Evolutionary conservation across 2,113 vertebrate genomes (phyloP).

Genomic region (Erythrocercus mccallii): DNA sequence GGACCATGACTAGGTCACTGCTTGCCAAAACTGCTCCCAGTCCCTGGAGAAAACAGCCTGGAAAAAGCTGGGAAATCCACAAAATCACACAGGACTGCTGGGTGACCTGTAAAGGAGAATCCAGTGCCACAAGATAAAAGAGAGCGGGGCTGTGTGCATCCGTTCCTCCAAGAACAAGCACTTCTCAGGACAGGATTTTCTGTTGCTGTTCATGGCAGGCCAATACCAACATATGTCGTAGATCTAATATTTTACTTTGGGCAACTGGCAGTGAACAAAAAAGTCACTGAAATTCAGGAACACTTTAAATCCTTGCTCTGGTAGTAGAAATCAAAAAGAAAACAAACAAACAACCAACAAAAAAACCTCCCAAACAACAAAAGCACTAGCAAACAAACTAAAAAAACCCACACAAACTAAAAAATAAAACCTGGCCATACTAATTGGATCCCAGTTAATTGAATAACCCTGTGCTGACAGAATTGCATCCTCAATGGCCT

Average conservation of each 20-base stretch:
- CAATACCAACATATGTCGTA: neutral
- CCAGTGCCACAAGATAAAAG: rapidly evolving
- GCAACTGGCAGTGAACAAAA: neutral
- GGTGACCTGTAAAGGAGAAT: neutral
- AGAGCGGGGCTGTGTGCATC: neutral
- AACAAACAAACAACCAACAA: too few species aligned
- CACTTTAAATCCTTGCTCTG: neutral
- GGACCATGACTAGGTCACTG: neutral
- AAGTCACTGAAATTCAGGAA: neutral
- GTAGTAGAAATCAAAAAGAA: neutral
- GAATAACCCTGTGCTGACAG: neutral
- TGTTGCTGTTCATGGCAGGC: neutral
- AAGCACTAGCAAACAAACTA: neutral
- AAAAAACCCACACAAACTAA: neutral
- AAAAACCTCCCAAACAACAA: too few species aligned
- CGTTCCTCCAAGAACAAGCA: neutral
- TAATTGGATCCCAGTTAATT: neutral
- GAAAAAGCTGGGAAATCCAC: neutral
- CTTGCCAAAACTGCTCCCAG: neutral
- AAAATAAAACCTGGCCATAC: neutral
- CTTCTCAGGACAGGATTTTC: neutral
- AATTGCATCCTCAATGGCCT: neutral
- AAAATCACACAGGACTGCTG: neutral
- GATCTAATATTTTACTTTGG: neutral
- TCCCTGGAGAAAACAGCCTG: neutral